Evolutionary conservation across 2,888 invertebrate species (phyloP), one percentile per base, ranked within the genome.

Genomic region (Patella caerulea): DNA sequence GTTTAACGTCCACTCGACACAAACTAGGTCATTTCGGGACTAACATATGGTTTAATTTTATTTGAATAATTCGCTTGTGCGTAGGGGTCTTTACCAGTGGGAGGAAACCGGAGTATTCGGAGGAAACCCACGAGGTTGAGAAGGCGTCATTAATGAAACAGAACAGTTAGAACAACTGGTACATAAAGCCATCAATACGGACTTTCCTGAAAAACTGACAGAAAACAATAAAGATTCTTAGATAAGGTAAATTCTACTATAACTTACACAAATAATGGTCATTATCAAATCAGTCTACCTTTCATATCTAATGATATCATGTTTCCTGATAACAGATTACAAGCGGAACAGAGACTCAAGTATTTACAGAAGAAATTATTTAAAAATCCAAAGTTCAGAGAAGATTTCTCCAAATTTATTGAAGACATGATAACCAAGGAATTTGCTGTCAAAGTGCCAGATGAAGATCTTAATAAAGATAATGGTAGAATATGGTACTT

Each of bases 401-500:
- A 34, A 3, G 34, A 34, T 4, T 34, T 3, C 34, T 3, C 34
- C 34, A 34, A 34, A 34, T 34, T 34, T 34, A 34, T 34, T 2
- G 34, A 34, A 34, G 34, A 34, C 34, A 34, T 34, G 34, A 34
- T 34, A 34, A 34, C 34, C 34, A 34, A 34, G 34, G 3, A 3
- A 34, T 34, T 34, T 34, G 34, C 34, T 34, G 3, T 34, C 34
- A 34, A 34, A 34, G 34, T 34, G 34, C 34, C 34, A 34, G n/a
- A n/a, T n/a, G n/a, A n/a, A n/a, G n/a, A n/a, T n/a, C n/a, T n/a
- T n/a, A 2, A 34, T 34, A 3, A 34, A 34, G 34, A 34, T 34
- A 34, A 34, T 65, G 80, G 79, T 70, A 71, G 79, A 14, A 76
- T 79, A 71, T 59, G 59, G 59, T 59, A 59, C 19, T n/a, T 59